Evolutionary conservation across 2,797 vertebrate genomes (phyloP), one percentile per base, ranked within the genome.

Genomic region (Syndactyla subalaris): DNA sequence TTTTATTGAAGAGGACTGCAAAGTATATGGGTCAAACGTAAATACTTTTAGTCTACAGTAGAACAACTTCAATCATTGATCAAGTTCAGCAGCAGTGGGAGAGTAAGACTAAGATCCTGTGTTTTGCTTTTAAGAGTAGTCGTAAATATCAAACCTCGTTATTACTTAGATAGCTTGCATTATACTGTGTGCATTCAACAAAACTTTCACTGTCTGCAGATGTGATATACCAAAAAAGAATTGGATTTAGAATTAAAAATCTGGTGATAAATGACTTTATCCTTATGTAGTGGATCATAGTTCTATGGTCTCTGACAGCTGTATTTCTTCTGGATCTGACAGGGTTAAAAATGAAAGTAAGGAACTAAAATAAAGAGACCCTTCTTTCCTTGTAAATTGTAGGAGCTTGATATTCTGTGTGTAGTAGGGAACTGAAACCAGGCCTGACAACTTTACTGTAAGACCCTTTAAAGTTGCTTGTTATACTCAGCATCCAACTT

Each of bases 401-500:
- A 58, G 27, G 30, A 58, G 20, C 71, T 89, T 72, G 73, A 93
- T 27, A 72, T 39, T 75, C 43, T 7, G 3, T 66, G 26, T 32
- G 29, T 70, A 54, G 39, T 46, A 62, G 51, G 77, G 92, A 96
- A 95, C 62, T 45, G 74, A 95, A 94, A 96, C 15, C 7, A 54
- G 32, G 30, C 61, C 57, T 58, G 43, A n/a, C 3, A 22, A 72
- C 13, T 83, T 74, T 71, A 48, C 24, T 57, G 24, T 22, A 11
- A 46, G 48, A 38, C 34, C 19, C 55, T n/a, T 52, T 78, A 41
- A 73, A 81, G 43, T 74, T 89, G 22, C 29, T 62, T 61, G 48
- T 76, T 83, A 12, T 61, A 65, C 29, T 74, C 54, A n/a, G 29
- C n/a, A 80, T 85, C 32, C 88, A 57, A 2, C 48, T 91, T 74